Conservation (phyloP, 2,888 invertebrate species). For the Cheilosia grossa region DNA sequence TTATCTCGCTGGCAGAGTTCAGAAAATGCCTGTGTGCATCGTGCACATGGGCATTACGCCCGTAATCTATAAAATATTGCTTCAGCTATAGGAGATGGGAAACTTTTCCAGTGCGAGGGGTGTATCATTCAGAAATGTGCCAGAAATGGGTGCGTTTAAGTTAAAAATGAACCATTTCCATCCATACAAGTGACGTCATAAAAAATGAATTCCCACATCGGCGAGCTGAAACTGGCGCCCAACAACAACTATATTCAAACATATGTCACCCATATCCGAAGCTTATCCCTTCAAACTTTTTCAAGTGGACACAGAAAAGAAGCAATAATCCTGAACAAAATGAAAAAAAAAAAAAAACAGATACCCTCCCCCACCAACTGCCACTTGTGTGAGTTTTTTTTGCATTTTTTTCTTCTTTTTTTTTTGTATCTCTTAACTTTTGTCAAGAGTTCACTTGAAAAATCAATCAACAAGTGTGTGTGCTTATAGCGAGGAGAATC, state of each 20-base stretch:
- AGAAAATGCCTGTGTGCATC: conserved; percentile 61
- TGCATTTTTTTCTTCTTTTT: conserved; percentile 31
- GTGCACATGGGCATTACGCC: conserved; percentile 67
- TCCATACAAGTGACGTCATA: conserved; percentile 61
- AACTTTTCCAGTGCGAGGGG: conserved; percentile 19
- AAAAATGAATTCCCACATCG: conserved; percentile 1
- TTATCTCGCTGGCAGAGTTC: conserved; percentile 68
- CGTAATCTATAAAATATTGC: conserved; percentile 72
- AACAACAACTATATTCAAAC: conserved; percentile 44
- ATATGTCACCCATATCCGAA: conserved; percentile 46
- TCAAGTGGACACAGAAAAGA: conserved; percentile 39
- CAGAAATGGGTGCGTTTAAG: conserved; percentile 60
- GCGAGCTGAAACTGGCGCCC: conserved; percentile 54
- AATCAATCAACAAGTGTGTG: conserved; percentile 75
- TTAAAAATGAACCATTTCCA: conserved; percentile 12
- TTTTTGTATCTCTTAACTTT: conserved; percentile 54
- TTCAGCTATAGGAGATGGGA: conserved; percentile 19
- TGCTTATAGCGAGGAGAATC: conserved; percentile 62
- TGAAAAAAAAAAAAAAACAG: conserved; percentile 8
- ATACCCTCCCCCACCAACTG: conserved; percentile 12
- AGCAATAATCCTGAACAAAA: conserved; percentile 39
- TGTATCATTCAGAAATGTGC: conserved; percentile 31
- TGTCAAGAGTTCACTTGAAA: conserved; percentile 72
- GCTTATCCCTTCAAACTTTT: conserved; percentile 16
- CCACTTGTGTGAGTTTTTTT: conserved; percentile 67